A percentile compares a stretch with the other conserved stretches of the same genome.
Conservation (phyloP, 1,140 invertebrate genomes). For the Drosophila paulistorum region DNA sequence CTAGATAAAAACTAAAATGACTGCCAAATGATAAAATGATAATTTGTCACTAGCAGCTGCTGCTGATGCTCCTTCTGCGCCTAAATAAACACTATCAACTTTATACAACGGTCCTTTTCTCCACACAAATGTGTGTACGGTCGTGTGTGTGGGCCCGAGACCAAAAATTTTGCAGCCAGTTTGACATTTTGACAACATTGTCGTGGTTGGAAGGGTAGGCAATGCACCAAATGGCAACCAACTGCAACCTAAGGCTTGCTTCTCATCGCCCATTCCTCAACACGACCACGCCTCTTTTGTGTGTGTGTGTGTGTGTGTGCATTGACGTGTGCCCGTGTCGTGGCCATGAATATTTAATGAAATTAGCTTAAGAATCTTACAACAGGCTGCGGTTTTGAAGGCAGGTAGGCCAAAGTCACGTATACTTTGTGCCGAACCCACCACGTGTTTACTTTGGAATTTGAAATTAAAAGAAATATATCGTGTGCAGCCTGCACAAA, state of each 20-base stretch:
- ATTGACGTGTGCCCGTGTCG: slow-evolving; percentile 47
- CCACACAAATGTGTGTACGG: background rate
- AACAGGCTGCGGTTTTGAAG: slow-evolving; percentile 48
- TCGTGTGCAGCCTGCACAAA: slow-evolving; percentile 40
- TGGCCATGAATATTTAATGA: slow-evolving; percentile 81
- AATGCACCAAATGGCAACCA: slow-evolving; percentile 37
- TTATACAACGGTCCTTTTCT: slow-evolving; percentile 7
- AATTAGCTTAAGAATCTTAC: slow-evolving; percentile 75
- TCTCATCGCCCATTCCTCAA: background rate
- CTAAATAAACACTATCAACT: slow-evolving; percentile 63
- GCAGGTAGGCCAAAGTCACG: slow-evolving; percentile 19
- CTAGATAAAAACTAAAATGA: slow-evolving; percentile 25
- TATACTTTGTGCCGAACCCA: slow-evolving; percentile 17
- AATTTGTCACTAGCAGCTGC: slow-evolving; percentile 71
- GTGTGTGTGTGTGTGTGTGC: slow-evolving; percentile 39
- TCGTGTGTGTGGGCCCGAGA: background rate
- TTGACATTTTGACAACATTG: slow-evolving; percentile 52
- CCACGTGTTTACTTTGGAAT: slow-evolving; percentile 59
- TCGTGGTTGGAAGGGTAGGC: background rate
- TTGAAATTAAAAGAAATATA: slow-evolving; percentile 40
- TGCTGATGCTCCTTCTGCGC: slow-evolving; percentile 27
- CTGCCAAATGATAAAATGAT: slow-evolving; percentile 71
- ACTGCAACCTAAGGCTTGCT: slow-evolving; percentile 35
- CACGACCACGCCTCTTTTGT: slow-evolving; percentile 17
- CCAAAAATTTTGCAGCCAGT: slow-evolving; percentile 41